phyloP scores from a whole-genome alignment of 2,888 invertebrate species.

The Erebia aethiops region DNA sequence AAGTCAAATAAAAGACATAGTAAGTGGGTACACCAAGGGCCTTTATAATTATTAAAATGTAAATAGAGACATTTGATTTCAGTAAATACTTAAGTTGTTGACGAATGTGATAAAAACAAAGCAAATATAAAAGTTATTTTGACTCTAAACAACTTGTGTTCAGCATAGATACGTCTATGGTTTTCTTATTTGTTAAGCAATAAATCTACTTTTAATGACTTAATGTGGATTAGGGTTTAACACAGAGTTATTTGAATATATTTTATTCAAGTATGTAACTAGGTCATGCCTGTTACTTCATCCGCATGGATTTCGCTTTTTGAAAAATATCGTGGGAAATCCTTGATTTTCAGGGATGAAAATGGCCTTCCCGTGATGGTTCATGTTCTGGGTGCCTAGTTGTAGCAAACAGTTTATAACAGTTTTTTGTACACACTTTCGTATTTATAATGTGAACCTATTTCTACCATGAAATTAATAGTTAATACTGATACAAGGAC shows the following conservation, averaged over 20 bases:
- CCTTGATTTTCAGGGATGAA: too few relatives aligned
- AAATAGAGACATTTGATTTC: conserved; percentile 4
- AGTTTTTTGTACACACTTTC: not conserved
- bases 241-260: not conserved
- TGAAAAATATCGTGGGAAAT: too few relatives aligned
- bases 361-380: too few relatives aligned
- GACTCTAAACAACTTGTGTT: not conserved
- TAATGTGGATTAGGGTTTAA: conserved; percentile 1
- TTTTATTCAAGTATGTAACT: not conserved
- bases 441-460: not conserved
- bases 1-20: too few relatives aligned
- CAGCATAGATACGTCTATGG: not conserved
- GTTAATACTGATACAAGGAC: too few relatives aligned
- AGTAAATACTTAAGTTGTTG: not conserved
- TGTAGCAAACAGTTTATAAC: too few relatives aligned
- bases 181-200: conserved; percentile 17
- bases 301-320: too few relatives aligned
- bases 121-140: conserved; percentile 25
- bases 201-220: conserved; percentile 23
- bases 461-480: too few relatives aligned
- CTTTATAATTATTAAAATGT: not conserved
- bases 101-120: conserved; percentile 24
- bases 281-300: too few relatives aligned
- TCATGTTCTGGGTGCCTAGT: too few relatives aligned
- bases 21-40: not conserved